phyloP scores from a whole-genome alignment of 2,113 vertebrate genomes.

The Antechinus stuartii region DNA sequence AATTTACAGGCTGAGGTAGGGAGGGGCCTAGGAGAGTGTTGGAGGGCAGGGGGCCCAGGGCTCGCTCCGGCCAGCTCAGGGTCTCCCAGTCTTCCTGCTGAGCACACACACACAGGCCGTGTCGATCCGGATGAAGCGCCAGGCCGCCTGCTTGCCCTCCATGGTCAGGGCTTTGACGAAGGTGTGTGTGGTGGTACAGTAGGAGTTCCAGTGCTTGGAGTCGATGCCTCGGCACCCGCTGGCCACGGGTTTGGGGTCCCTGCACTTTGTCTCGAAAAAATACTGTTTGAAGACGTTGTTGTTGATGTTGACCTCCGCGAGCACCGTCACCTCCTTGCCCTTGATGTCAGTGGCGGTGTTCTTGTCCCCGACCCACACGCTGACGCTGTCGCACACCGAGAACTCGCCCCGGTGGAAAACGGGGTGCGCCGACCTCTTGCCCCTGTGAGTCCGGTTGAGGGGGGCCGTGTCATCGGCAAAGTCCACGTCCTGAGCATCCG shows the following conservation, averaged over 20 bases:
- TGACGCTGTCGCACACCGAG: conserved; percentile 96
- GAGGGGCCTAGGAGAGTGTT: conserved; percentile 82
- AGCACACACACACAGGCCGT: conserved; percentile 97
- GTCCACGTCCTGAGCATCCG: conserved; percentile 79
- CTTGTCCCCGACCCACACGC: conserved; percentile 94
- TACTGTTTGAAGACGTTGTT: conserved; percentile 95
- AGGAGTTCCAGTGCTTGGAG: conserved; percentile 97
- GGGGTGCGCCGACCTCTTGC: conserved; percentile 86
- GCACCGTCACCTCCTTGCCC: conserved; percentile 95
- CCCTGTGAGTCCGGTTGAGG: conserved; percentile 85
- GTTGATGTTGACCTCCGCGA: conserved; percentile 94
- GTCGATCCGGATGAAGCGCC: conserved; percentile 96
- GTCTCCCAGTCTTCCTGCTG: conserved; percentile 92
- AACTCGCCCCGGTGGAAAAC: conserved; percentile 95
- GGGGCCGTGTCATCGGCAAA: conserved; percentile 65
- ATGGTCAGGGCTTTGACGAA: conserved; percentile 95
- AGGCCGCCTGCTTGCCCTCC: conserved; percentile 92
- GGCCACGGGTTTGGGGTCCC: conserved; percentile 87
- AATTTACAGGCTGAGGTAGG: conserved; percentile 99
- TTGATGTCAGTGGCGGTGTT: conserved; percentile 95
- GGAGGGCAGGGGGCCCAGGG: conserved; percentile 59
- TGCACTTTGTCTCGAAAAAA: conserved; percentile 98
- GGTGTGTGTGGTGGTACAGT: conserved; percentile 97
- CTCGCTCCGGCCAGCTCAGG: conserved; percentile 80
- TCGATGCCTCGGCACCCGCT: conserved; percentile 96